Evolutionary conservation across 2,113 vertebrate genomes (phyloP), one percentile per base, ranked within the genome.

Genomic region (Kryptolebias marmoratus): DNA sequence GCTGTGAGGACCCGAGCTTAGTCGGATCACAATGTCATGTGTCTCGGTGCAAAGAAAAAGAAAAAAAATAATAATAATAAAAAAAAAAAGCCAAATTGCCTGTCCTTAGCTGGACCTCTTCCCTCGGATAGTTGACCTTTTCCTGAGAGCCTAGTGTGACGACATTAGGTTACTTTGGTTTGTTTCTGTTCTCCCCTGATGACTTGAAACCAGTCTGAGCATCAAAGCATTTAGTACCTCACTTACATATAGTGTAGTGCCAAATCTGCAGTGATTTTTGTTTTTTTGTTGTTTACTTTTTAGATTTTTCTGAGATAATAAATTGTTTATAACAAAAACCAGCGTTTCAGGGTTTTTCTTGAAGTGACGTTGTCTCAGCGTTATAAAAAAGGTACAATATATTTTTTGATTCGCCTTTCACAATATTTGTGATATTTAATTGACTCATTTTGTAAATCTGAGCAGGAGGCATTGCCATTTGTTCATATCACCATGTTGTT

Each of bases 161-260:
- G n/a, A 77, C 39, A 22, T 12, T 5, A 63, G 57, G 55, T 58
- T 9, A 27, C 50, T 82, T 76, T 87, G 65, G 64, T 68, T 78
- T 80, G 54, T 32, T 47, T 73, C 65, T 39, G 77, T 73, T 80
- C 64, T 79, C 50, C 70, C 49, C 64, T 74, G 71, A 77, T 82
- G 76, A 88, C 81, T 87, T 89, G 88, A 90, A 88, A 84, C 63
- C 68, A 77, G 77, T 87, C 53, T 55, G 68, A 87, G 56, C 70
- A 86, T 81, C 59, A 62, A 87, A 85, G 64, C 81, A 85, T 88
- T 89, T 93, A 93, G 91, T 93, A 91, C 91, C 93, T 92, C 90
- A 91, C 79, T 49, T 90, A 91, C 94, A 88, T 93, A 91, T 94
- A 96, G 95, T 73, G 71, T 96, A 96, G 95, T 97, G 96, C 96